phyloP scores from a whole-genome alignment of 2,888 invertebrate species.

The Celastrina argiolus region DNA sequence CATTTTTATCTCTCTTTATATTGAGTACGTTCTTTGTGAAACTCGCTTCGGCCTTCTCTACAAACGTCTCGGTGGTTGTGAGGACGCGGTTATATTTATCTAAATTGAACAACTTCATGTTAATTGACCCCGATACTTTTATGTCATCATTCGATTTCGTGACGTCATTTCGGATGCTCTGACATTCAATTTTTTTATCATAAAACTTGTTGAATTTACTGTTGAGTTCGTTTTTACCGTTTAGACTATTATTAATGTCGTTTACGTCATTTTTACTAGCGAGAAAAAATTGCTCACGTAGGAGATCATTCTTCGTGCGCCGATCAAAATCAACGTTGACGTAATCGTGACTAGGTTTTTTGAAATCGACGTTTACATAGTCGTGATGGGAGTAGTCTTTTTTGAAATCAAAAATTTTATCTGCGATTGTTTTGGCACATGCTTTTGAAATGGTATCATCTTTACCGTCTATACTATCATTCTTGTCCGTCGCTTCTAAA shows the following conservation, averaged over 20 bases:
- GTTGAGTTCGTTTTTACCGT: constrained; percentile 59
- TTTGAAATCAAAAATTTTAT: constrained; percentile 67
- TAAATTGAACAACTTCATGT: constrained; percentile 63
- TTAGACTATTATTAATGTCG: constrained; percentile 30
- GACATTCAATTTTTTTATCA: constrained; percentile 66
- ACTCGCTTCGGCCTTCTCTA: constrained; percentile 60
- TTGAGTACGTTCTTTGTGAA: constrained; percentile 60
- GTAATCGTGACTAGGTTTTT: constrained; percentile 34
- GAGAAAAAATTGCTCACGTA: constrained; percentile 60
- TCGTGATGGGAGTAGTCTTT: constrained; percentile 65
- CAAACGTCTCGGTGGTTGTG: constrained; percentile 63
- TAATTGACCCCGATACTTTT: constrained; percentile 60
- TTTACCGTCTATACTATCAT: constrained; percentile 29
- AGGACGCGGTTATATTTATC: constrained; percentile 65
- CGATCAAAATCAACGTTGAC: constrained; percentile 41
- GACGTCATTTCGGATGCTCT: constrained; percentile 64
- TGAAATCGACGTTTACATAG: constrained; percentile 59
- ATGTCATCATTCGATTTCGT: constrained; percentile 58
- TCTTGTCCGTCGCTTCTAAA: constrained; percentile 36
- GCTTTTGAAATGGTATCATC: constrained; percentile 43
- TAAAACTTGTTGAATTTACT: constrained; percentile 53
- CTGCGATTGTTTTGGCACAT: constrained; percentile 55
- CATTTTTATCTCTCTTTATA: constrained; percentile 37
- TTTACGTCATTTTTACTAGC: constrained; percentile 26
- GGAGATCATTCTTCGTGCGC: constrained; percentile 56